Base-by-base conservation (phyloP, 2,888 invertebrate genomes). In the Entomobrya multifasciata region DNA sequence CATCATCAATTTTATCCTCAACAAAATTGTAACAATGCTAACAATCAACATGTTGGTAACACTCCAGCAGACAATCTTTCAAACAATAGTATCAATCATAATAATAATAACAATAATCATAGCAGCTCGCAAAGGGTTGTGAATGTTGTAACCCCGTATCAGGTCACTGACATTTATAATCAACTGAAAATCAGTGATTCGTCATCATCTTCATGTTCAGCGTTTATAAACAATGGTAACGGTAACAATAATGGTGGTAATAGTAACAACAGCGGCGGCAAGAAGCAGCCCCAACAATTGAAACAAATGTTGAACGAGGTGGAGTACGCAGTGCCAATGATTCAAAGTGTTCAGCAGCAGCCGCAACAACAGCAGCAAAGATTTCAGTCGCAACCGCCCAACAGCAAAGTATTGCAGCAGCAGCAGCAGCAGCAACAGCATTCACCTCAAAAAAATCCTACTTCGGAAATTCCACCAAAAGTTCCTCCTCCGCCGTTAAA, bases 131-230 rank as follows among this genome's bases (percentile, higher is more conserved):
- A 87, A 60, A 81, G 86, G 77, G 90, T 90, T 30, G 86, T 90
- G 20, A 90, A 90, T 84, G 79, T 90, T 41, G 90, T 90, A 36
- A 88, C 90, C 25, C 90, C 90, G 27, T 90, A 86, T 78, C 89
- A 90, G 84, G 88, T 90, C 44, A 88, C 88, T 22, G 90, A 90
- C 67, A 88, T 88, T 85, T 87, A 87, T 62, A 85, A 84, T 81
- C 88, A 88, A 49, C 62, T 88, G 41, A 84, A 77, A 83, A 81
- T 76, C 55, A 86, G 41, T 41, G 86, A 83, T 13, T 77, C 72
- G 11, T 30, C 57, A 10, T 25, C 49, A 11, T 47, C 57, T 2
- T 49, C 76, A 65, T 22, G 22, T 36, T 47, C 44, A 1, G 17
- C 15, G 0, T 47, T 55, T 44, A 27, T 60, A 10, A 47, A 22